Evolutionary conservation across 2,797 vertebrate species (phyloP).

Genomic region (Orientallactaga sibirica): DNA sequence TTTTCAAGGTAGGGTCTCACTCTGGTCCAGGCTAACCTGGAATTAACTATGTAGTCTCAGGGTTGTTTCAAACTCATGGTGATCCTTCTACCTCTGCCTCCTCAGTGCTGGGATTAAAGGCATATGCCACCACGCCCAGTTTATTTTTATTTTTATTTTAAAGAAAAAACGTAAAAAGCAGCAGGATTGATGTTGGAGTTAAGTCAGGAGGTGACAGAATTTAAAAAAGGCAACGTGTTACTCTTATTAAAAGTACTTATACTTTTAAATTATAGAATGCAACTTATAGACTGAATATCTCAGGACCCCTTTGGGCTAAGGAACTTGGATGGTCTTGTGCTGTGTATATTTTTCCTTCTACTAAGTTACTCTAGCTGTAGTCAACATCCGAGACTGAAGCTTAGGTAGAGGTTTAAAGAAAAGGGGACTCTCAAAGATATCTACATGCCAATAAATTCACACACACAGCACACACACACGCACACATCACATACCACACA

Average conservation of each 20-base stretch:
- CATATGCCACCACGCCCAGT: too few relatives aligned
- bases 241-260: neutral
- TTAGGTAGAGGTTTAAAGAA: neutral
- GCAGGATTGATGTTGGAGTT: neutral
- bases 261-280: too few relatives aligned
- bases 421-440: neutral
- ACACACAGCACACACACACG: neutral
- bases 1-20: too few relatives aligned
- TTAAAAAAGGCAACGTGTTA: neutral
- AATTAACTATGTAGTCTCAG: too few relatives aligned
- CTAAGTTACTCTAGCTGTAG: neutral
- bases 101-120: too few relatives aligned
- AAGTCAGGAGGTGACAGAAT: neutral
- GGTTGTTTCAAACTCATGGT: too few relatives aligned
- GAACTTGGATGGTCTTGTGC: neutral
- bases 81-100: too few relatives aligned
- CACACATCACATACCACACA: neutral
- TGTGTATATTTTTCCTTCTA: neutral
- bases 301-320: neutral
- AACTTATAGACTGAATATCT: constrained; percentile 21
- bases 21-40: too few relatives aligned
- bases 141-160: too few relatives aligned
- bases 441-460: neutral
- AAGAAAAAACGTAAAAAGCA: neutral
- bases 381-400: neutral